Evolutionary conservation across 2,797 vertebrate genomes (phyloP).

Genomic region (Geotrypetes seraphini): DNA sequence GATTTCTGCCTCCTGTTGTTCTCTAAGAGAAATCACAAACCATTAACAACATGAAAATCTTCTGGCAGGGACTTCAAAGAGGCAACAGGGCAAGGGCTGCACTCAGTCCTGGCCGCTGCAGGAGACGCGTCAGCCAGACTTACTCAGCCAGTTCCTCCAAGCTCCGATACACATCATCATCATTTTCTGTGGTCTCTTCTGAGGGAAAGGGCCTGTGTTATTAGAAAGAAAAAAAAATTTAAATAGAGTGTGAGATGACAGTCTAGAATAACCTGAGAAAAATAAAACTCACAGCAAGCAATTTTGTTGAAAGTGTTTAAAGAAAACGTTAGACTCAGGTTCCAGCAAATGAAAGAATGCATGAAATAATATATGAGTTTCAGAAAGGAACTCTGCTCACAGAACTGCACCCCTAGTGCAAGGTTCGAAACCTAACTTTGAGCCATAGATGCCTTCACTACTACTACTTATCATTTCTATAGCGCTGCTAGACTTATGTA

Average conservation of each 20-base stretch:
- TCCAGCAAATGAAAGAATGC: slow-evolving; percentile 23
- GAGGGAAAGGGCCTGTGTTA: slow-evolving; percentile 85
- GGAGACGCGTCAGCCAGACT: too few relatives aligned
- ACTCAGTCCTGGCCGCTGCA: not conserved
- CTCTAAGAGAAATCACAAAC: rapidly evolving
- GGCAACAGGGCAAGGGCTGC: not conserved
- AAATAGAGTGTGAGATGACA: not conserved
- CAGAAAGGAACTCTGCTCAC: slow-evolving; percentile 15
- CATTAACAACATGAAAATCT: slow-evolving; percentile 2
- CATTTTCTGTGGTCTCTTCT: slow-evolving; percentile 85
- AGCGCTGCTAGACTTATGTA: too few relatives aligned
- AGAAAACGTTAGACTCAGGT: not conserved
- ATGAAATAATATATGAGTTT: not conserved
- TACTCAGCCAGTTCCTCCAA: slow-evolving; percentile 96
- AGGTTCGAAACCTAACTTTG: not conserved
- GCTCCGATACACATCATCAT: slow-evolving; percentile 93
- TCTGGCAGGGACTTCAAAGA: not conserved
- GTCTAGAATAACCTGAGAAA: too few relatives aligned
- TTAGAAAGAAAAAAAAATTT: slow-evolving; percentile 10
- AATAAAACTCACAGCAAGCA: not conserved
- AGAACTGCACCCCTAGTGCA: not conserved
- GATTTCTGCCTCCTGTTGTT: not conserved
- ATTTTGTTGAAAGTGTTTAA: too few relatives aligned
- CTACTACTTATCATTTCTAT: too few relatives aligned
- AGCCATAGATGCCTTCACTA: too few relatives aligned